phyloP scores from a whole-genome alignment of 2,888 invertebrate species.

The Limnephilus lunatus region DNA sequence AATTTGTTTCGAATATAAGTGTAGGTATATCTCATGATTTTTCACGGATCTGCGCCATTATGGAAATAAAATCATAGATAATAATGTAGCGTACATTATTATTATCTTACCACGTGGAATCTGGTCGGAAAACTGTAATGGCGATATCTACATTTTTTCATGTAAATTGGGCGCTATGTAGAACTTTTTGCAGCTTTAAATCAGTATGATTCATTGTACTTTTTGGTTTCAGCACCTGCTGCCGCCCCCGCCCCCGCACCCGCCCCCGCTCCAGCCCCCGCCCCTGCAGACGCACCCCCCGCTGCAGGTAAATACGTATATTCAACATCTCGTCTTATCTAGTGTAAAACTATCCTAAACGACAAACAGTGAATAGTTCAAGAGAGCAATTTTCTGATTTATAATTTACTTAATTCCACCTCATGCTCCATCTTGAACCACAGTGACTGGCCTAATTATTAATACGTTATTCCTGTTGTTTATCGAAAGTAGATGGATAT shows the following conservation, averaged over 20 bases:
- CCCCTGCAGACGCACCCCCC: slow-evolving; percentile 69
- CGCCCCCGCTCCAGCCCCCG: slow-evolving; percentile 69
- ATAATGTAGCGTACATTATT: too few species aligned
- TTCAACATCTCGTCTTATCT: neutral
- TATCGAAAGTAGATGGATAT: too few species aligned
- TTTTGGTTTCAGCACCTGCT: slow-evolving; percentile 68
- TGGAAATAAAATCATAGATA: neutral
- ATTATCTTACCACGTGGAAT: neutral
- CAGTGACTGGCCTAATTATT: too few species aligned
- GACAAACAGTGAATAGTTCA: too few species aligned
- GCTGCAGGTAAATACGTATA: slow-evolving; percentile 45
- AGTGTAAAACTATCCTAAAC: too few species aligned
- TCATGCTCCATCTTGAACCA: too few species aligned
- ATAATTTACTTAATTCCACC: too few species aligned
- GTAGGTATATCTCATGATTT: too few species aligned
- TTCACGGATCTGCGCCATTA: too few species aligned
- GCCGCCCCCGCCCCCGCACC: slow-evolving; percentile 70
- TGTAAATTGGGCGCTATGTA: neutral
- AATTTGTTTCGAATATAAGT: too few species aligned
- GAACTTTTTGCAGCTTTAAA: neutral
- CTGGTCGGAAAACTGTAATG: neutral
- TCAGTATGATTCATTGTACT: neutral
- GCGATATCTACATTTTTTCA: neutral
- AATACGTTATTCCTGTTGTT: too few species aligned
- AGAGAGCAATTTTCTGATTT: too few species aligned